Conservation (phyloP, 2,888 invertebrate species). For the Tipula lateralis region DNA sequence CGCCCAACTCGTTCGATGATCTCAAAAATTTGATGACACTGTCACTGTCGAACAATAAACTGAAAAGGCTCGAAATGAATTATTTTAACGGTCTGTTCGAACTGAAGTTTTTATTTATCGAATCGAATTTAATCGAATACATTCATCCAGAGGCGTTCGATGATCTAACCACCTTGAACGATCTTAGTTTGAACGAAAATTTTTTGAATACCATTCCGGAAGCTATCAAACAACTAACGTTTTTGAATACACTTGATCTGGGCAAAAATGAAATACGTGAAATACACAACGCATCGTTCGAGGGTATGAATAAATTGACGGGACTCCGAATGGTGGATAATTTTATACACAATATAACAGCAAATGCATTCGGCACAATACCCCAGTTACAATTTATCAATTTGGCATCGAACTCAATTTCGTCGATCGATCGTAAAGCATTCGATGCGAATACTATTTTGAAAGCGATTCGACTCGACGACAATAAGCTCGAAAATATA, state of each 20-base stretch:
- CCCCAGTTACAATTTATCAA: slow-evolving; percentile 72
- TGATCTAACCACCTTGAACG: slow-evolving; percentile 72
- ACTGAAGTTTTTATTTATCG: slow-evolving; percentile 66
- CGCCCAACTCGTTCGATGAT: slow-evolving; percentile 68
- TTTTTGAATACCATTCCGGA: slow-evolving; percentile 63
- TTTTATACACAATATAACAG: slow-evolving; percentile 68
- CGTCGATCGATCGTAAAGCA: slow-evolving; percentile 70
- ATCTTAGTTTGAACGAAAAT: slow-evolving; percentile 71
- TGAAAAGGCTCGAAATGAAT: slow-evolving; percentile 61
- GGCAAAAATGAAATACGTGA: slow-evolving; percentile 73
- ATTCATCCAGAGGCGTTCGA: slow-evolving; percentile 67
- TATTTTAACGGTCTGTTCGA: slow-evolving; percentile 70
- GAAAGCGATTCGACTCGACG: slow-evolving; percentile 70
- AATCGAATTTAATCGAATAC: slow-evolving; percentile 65
- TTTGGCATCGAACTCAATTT: slow-evolving; percentile 72
- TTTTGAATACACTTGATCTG: slow-evolving; percentile 71
- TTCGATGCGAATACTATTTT: slow-evolving; percentile 69
- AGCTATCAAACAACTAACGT: slow-evolving; percentile 63
- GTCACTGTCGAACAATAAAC: slow-evolving; percentile 66
- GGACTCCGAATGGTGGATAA: slow-evolving; percentile 75
- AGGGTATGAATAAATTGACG: slow-evolving; percentile 67
- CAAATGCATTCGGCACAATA: slow-evolving; percentile 66
- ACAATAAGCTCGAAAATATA: slow-evolving; percentile 70
- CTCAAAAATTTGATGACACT: slow-evolving; percentile 72
- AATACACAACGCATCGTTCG: slow-evolving; percentile 66